Base-by-base conservation (phyloP, 2,797 vertebrate genomes). In the Sylvilagus floridanus region DNA sequence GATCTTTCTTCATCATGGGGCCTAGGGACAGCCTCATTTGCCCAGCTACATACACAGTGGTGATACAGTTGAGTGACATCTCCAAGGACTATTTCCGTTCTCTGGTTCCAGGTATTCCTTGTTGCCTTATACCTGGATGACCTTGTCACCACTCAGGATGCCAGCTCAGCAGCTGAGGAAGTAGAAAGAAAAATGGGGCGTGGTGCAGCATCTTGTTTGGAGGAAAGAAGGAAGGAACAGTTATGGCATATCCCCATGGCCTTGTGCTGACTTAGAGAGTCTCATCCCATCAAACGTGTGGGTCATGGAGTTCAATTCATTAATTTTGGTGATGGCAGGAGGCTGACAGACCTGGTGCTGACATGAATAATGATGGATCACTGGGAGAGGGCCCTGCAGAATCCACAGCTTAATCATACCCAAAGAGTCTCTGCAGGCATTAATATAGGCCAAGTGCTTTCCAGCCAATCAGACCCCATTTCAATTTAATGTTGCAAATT, bases 291-390 rank as follows among this genome's bases (percentile, higher is more conserved):
- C 76, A 8, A 28, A 4, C 0, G 2, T 57, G 37, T 54, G 62
- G 97, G 96, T 95, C 52, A 1, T 11, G 0, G 7, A 97, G 97
- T 95, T 97, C 94, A 96, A 97, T 95, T 87, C 97, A 96, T 96
- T 97, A 69, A 97, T 97, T 98, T 95, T 82, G 91, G 95, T 35
- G 8, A 81, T 87, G 62, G 78, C 97, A 95, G 37, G 88, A 96
- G 50, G 7, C 91, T 95, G 98, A 96, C 96, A 96, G 95, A 71
- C 57, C 73, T 4, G 0, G 83, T 0, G 75, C 93, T 95, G 97
- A 91, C 26, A 37, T 92, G 98, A 98, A 97, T 96, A 93, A 98
- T 89, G 97, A 98, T 87, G 76, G 96, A 92, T 97, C 90, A 96
- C 82, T 5, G 14, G 82, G 91, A 97, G 78, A 97, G 47, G 94